Conservation (phyloP, 1,140 invertebrate genomes). For the Platyura marginata region DNA sequence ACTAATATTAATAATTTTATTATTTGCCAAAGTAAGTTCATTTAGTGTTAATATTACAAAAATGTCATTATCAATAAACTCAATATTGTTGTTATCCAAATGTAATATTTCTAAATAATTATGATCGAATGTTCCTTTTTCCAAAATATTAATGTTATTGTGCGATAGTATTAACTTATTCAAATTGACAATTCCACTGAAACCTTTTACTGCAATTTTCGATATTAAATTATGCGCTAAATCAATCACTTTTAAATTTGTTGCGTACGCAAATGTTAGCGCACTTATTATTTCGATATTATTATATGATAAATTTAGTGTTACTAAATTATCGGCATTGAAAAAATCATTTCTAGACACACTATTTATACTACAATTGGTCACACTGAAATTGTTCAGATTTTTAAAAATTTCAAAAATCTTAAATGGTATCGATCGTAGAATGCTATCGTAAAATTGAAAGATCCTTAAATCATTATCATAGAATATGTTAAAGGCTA, state of each 20-base stretch:
- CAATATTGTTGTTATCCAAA: not conserved
- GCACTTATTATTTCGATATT: not conserved
- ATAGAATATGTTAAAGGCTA: no score
- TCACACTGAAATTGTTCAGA: no score
- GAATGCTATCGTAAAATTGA: no score
- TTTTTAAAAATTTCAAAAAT: no score
- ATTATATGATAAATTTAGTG: not conserved
- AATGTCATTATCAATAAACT: not conserved
- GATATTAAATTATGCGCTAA: not conserved
- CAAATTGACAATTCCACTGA: not conserved
- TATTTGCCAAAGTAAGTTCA: not conserved
- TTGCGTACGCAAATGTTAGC: not conserved
- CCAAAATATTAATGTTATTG: not conserved
- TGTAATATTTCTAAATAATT: not conserved
- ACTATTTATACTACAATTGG: no score
- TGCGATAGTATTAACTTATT: not conserved
- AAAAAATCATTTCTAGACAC: no score
- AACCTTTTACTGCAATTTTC: not conserved
- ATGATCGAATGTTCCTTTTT: not conserved
- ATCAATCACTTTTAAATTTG: not conserved
- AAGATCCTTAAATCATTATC: no score
- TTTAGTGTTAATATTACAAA: not conserved
- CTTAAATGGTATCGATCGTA: no score
- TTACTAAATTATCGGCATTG: not conserved
- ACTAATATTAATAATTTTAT: not conserved